Percentiles rank a stretch among this genome's conserved stretches.
Evolutionary conservation across 2,113 vertebrate genomes (phyloP).

Genomic region (Melanotaenia duboulayi): DNA sequence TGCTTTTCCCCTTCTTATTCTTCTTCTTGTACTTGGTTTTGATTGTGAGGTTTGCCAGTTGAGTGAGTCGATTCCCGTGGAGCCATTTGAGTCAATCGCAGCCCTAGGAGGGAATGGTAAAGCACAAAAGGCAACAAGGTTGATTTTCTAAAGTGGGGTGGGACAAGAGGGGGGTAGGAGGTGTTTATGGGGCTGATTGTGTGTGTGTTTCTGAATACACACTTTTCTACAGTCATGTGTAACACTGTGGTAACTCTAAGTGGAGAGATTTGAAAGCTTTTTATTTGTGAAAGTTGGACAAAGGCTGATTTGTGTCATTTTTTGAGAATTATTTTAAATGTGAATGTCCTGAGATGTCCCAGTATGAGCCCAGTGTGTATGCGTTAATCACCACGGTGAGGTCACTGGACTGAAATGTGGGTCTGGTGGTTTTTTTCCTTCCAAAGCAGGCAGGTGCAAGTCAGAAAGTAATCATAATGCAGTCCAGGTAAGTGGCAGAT

Average conservation of each 20-base stretch:
- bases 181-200: constrained; percentile 43
- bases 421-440: not conserved
- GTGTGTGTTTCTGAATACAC: constrained; percentile 37
- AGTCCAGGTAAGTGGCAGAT: not conserved
- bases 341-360: constrained; percentile 60
- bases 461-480: constrained; percentile 8
- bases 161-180: constrained; percentile 50
- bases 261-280: not conserved
- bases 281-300: too few relatives aligned
- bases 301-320: constrained; percentile 43
- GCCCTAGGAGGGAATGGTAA: constrained; percentile 46
- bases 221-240: constrained; percentile 21
- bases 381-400: not conserved
- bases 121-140: constrained; percentile 55
- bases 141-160: constrained; percentile 65
- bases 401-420: not conserved
- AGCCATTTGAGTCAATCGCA: constrained; percentile 67
- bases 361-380: constrained; percentile 2
- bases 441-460: not conserved
- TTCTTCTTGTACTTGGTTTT: constrained; percentile 46
- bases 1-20: constrained; percentile 23
- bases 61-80: constrained; percentile 65
- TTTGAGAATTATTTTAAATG: constrained; percentile 49
- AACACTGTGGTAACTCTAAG: constrained; percentile 15
- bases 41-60: constrained; percentile 56